A percentile compares a stretch with the other conserved stretches of the same genome.
These are phyloP conservation scores for Heteronetta atricapilla DNA, from an alignment of 2,113 vertebrate species.

Conservation along the genomic window DNA sequence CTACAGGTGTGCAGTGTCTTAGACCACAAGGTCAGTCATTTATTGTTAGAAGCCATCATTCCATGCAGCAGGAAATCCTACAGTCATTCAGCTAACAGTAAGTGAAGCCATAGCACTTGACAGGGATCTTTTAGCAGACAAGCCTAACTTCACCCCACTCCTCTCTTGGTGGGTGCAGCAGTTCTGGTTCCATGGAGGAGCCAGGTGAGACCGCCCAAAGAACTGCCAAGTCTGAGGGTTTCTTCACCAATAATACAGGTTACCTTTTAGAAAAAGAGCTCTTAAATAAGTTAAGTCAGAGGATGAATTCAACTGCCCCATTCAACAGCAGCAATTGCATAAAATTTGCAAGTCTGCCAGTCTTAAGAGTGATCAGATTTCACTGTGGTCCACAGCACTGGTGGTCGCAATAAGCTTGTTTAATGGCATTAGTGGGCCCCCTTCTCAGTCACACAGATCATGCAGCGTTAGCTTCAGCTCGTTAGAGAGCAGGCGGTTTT, in stretches of 20 bases:
- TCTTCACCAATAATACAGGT: not conserved
- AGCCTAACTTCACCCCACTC: not conserved
- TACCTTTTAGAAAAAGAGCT: not conserved
- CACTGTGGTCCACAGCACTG: conserved; percentile 61
- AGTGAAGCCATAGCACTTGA: not conserved
- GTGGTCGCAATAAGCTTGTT: conserved; percentile 43
- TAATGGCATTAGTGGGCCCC: conserved; percentile 67
- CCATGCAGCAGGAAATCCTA: conserved; percentile 45
- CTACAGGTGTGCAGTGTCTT: not conserved
- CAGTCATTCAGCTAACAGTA: not conserved
- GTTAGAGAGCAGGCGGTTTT: conserved; percentile 80
- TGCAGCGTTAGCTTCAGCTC: conserved; percentile 84
- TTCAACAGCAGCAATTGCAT: conserved; percentile 44
- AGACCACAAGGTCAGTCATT: not conserved
- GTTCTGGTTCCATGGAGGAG: not conserved
- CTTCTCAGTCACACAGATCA: conserved; percentile 82
- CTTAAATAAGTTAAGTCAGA: conserved; percentile 16
- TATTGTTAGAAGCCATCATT: conserved; percentile 43
- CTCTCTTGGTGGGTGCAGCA: not conserved
- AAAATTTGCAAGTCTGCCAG: conserved; percentile 24
- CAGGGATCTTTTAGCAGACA: not conserved
- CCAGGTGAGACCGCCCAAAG: not conserved
- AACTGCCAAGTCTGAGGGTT: not conserved
- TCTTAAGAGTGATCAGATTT: conserved; percentile 33
- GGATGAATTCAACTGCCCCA: not conserved